Evolutionary conservation across 2,888 invertebrate species (phyloP), one percentile per base, ranked within the genome.

Genomic region (Ommatoiulus sabulosus): DNA sequence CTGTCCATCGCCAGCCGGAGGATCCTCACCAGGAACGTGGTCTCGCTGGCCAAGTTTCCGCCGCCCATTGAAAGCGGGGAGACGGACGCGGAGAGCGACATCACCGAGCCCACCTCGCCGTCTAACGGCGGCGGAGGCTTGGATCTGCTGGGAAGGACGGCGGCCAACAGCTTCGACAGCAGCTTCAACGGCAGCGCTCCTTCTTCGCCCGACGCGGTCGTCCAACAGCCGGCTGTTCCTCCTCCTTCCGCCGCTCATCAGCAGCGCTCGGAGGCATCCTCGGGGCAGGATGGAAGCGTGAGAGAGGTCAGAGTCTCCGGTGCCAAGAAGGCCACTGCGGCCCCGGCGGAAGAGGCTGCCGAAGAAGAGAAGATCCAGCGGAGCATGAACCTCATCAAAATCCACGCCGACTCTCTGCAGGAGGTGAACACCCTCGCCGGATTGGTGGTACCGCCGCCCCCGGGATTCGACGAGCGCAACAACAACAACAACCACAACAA

Each of bases 11-110:
- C 46, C 24, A 87, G 88, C 44, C 88, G 89, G n/a, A 20, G 89
- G 15, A 92, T 94, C 88, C 92, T 95, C 6, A 95, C 95, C 17
- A 94, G 95, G 90, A 95, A 95, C 90, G 96, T 96, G 8, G 96
- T 95, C 52, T 95, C 96, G 87, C 93, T 97, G 89, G 96, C 96
- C 15, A 96, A 96, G 92, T 93, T 97, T 89, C 97, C 97, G 87
- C 97, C 97, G 15, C 97, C 97, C 20, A 93, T 95, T 89, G 96
- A 96, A 91, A 94, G 94, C 63, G 89, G 91, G 89, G 90, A 91
- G 90, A 89, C 91, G 89, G 95, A 95, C 90, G 94, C 95, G 89
- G 96, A 97, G 92, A 91, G 90, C 43, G 92, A 91, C 89, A 87
- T 91, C 84, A 90, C 90, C 86, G 90, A 90, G 52, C 90, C 91